Evolutionary conservation across 1,140 invertebrate genomes (phyloP).

Genomic region (Grapholita molesta): DNA sequence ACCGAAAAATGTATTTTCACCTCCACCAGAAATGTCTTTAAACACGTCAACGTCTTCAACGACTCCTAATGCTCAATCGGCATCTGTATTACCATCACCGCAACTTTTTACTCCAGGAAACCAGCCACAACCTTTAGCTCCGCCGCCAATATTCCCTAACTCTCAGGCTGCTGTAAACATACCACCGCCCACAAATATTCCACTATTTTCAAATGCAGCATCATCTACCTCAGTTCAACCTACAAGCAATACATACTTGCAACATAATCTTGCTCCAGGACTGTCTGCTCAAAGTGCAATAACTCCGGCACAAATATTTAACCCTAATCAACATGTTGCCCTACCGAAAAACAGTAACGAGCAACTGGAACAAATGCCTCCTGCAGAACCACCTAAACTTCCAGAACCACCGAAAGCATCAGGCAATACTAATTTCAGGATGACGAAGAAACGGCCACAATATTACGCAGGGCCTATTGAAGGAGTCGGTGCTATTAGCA

Average conservation of each 20-base stretch:
- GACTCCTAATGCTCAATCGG: neutral
- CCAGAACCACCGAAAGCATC: slow-evolving; percentile 55
- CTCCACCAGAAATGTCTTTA: neutral
- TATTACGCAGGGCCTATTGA: slow-evolving; percentile 75
- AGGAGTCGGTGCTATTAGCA: slow-evolving; percentile 60
- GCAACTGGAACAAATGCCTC: slow-evolving; percentile 17
- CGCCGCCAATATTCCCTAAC: no score
- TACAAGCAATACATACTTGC: neutral
- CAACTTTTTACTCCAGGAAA: neutral
- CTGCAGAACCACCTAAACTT: slow-evolving; percentile 34
- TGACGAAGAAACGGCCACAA: slow-evolving; percentile 66
- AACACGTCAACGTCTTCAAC: neutral
- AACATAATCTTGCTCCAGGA: neutral
- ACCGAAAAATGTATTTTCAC: slow-evolving; percentile 14
- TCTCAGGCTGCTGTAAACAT: neutral
- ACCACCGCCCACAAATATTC: neutral
- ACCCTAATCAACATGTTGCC: neutral
- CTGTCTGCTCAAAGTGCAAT: neutral
- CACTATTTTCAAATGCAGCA: neutral
- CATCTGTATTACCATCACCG: neutral
- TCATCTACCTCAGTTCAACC: neutral
- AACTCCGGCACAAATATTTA: neutral
- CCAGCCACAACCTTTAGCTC: neutral
- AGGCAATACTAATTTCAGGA: slow-evolving; percentile 56
- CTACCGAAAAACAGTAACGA: neutral